Conservation (phyloP, 2,113 vertebrate genomes). For the Nerophis lumbriciformis region DNA sequence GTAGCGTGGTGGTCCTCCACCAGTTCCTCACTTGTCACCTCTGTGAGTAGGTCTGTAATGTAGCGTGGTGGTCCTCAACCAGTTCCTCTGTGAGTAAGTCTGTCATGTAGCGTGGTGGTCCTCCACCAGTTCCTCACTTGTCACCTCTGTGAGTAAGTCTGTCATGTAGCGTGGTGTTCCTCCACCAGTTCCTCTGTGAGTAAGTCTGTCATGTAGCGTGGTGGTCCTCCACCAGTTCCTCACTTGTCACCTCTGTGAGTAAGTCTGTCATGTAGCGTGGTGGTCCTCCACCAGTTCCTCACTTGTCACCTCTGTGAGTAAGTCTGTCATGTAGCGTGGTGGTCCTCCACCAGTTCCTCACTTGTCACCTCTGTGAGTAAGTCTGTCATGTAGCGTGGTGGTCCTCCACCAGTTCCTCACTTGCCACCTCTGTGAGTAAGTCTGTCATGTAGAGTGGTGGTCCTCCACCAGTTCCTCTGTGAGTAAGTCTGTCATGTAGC, state of each 20-base stretch:
- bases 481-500: too few species aligned
- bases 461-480: too few species aligned
- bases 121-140: too few species aligned
- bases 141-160: too few species aligned
- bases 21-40: too few species aligned
- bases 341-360: too few species aligned
- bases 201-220: conserved; percentile 34
- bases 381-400: neutral
- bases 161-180: conserved; percentile 1
- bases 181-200: conserved; percentile 49
- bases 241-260: too few species aligned
- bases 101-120: conserved; percentile 5
- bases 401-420: conserved; percentile 47
- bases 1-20: too few species aligned
- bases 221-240: too few species aligned
- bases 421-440: conserved; percentile 55
- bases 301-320: conserved; percentile 53
- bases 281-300: conserved; percentile 45
- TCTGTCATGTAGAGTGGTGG: conserved; percentile 21
- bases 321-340: conserved; percentile 32
- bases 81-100: conserved; percentile 52
- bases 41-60: too few species aligned
- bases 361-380: too few species aligned
- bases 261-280: too few species aligned
- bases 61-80: conserved; percentile 22